These are phyloP conservation scores for Tapirus indicus DNA, from an alignment of 2,797 vertebrate species.

Conservation along the genomic window DNA sequence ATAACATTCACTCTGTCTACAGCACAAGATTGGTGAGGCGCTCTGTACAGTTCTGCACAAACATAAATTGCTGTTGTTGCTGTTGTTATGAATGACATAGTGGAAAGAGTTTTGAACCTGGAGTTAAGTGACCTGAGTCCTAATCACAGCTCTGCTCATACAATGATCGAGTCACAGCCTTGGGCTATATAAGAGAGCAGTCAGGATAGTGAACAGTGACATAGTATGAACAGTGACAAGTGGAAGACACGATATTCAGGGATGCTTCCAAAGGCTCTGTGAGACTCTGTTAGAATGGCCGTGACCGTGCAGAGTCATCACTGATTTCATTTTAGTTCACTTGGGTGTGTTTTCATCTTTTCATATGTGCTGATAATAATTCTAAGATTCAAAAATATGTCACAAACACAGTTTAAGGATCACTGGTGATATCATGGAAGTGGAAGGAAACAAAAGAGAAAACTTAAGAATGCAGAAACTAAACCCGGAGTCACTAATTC, in stretches of 20 bases:
- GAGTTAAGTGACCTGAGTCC: neutral
- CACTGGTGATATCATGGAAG: neutral
- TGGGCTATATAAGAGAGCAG: neutral
- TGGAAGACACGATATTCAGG: neutral
- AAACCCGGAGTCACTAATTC: neutral
- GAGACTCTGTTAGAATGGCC: neutral
- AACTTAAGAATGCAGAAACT: neutral
- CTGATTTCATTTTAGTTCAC: neutral
- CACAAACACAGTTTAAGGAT: neutral
- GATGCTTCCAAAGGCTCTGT: neutral
- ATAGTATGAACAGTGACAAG: neutral
- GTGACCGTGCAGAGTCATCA: neutral
- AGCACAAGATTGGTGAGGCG: neutral
- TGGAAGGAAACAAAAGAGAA: neutral
- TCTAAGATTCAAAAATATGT: neutral
- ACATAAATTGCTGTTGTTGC: neutral
- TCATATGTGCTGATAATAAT: neutral
- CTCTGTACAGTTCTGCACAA: neutral
- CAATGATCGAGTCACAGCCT: neutral
- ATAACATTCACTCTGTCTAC: neutral
- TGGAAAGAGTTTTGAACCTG: neutral
- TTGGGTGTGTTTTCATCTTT: neutral
- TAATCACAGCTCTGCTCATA: neutral
- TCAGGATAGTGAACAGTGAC: neutral
- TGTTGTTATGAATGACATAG: neutral